A percentile compares a stretch with the other conserved stretches of the same genome.
phyloP scores from a whole-genome alignment of 2,888 invertebrate species.

The Thysanoteuthis rhombus region DNA sequence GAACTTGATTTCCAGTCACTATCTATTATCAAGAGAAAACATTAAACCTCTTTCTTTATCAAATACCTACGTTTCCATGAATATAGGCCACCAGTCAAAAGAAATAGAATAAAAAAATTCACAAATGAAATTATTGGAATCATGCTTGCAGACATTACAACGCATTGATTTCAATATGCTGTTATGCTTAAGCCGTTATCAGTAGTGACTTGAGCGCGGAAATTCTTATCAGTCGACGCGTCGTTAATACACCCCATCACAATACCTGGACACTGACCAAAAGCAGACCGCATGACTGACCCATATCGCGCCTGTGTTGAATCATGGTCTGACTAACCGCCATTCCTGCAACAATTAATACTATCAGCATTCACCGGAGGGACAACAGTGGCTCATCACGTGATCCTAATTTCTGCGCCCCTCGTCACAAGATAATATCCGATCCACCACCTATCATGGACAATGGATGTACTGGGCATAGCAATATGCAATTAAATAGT shows the following conservation, averaged over 20 bases:
- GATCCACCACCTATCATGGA: not conserved
- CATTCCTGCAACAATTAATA: not conserved
- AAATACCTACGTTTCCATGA: not conserved
- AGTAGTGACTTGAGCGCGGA: not conserved
- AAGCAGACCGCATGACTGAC: not conserved
- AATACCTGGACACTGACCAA: not conserved
- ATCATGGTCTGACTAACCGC: not conserved
- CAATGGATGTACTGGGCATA: not conserved
- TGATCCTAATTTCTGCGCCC: not conserved
- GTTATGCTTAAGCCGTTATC: not conserved
- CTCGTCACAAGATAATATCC: not conserved
- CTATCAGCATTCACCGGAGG: not conserved
- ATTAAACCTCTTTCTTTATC: not conserved
- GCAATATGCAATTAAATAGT: not conserved
- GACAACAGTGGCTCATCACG: not conserved
- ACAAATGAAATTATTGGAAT: not conserved
- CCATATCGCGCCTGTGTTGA: not conserved
- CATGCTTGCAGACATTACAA: not conserved
- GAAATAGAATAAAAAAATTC: not conserved
- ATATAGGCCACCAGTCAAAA: no score
- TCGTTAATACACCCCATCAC: not conserved
- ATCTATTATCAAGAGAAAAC: not conserved
- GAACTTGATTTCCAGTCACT: not conserved
- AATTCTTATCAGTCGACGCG: not conserved
- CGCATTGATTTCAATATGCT: not conserved